Conservation (phyloP, 2,888 invertebrate species). For the Thymelicus lineola region DNA sequence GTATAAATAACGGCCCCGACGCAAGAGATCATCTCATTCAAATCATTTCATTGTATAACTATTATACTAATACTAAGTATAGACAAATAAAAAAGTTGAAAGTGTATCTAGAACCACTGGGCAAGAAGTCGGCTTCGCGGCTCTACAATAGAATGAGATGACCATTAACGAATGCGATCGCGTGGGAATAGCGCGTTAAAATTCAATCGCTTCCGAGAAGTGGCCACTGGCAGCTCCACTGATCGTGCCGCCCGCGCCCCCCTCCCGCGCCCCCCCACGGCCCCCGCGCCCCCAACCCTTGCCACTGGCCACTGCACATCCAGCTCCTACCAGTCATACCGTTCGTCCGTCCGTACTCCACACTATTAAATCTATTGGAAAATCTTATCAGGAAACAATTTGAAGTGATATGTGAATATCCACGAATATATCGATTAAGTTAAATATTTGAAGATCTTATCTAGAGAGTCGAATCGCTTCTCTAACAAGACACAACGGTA, state of each 20-base stretch:
- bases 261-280: too few species aligned
- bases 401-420: neutral
- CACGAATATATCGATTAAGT: too few species aligned
- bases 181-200: slow-evolving; percentile 33
- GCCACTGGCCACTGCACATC: too few species aligned
- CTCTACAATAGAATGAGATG: slow-evolving; percentile 32
- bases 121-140: slow-evolving; percentile 25
- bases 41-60: too few species aligned
- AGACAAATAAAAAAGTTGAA: neutral
- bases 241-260: too few species aligned
- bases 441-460: slow-evolving; percentile 1
- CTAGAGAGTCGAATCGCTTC: neutral
- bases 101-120: neutral
- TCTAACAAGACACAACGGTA: too few species aligned
- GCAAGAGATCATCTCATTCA: too few species aligned
- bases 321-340: too few species aligned
- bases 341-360: too few species aligned
- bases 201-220: slow-evolving; percentile 30
- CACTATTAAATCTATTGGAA: slow-evolving; percentile 4
- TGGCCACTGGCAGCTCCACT: neutral
- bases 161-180: slow-evolving; percentile 31
- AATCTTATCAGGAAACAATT: slow-evolving; percentile 25
- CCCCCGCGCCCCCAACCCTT: too few species aligned
- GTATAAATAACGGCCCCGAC: too few species aligned
- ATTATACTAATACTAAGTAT: neutral